Evolutionary conservation across 2,888 invertebrate genomes (phyloP).

Genomic region (Carcina quercana): DNA sequence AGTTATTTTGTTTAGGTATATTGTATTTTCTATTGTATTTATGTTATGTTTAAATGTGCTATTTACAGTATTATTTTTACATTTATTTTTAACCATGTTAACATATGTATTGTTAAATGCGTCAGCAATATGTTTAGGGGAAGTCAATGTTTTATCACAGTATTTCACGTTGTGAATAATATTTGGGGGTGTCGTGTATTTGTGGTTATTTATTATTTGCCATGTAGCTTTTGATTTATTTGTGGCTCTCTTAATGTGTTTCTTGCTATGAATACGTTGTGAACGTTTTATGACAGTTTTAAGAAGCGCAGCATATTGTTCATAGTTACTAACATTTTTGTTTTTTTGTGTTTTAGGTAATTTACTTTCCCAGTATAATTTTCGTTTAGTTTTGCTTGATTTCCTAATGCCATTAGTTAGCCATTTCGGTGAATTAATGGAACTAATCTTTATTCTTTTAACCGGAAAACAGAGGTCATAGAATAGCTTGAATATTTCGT

Average conservation of each 20-base stretch:
- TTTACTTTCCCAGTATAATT: too few species aligned
- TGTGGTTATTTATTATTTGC: background rate
- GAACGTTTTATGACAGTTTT: conserved; percentile 1
- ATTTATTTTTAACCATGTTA: background rate
- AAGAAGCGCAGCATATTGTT: too few species aligned
- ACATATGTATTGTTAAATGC: background rate
- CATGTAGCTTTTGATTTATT: background rate
- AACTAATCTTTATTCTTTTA: too few species aligned
- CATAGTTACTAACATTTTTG: too few species aligned
- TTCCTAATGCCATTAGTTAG: too few species aligned
- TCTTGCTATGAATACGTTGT: background rate
- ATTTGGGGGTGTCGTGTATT: background rate
- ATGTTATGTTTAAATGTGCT: background rate
- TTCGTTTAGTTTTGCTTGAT: too few species aligned
- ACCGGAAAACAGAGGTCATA: too few species aligned
- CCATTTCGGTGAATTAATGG: too few species aligned
- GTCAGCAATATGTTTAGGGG: background rate
- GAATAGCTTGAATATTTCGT: too few species aligned
- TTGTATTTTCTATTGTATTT: background rate
- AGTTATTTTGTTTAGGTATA: background rate
- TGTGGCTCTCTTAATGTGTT: background rate
- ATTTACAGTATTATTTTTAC: background rate
- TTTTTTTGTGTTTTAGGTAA: too few species aligned
- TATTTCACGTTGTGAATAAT: background rate
- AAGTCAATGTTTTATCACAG: background rate